Percentiles rank a stretch among this genome's conserved stretches.
These are phyloP conservation scores for Zenarchopterus dispar DNA, from an alignment of 2,797 vertebrate species.

Conservation along the genomic window DNA sequence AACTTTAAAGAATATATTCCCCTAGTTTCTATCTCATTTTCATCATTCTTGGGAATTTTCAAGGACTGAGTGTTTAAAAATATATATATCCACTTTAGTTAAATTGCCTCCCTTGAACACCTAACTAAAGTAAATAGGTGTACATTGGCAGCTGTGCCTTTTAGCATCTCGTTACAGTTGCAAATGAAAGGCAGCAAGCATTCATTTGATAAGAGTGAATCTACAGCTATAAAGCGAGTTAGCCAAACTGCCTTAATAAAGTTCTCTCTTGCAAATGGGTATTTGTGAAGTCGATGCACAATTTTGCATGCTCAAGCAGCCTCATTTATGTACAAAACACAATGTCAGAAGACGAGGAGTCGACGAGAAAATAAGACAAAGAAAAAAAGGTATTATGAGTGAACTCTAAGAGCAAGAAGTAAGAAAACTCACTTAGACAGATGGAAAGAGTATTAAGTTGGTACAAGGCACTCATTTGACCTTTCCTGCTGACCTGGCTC, in stretches of 20 bases:
- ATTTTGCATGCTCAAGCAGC: constrained; percentile 47
- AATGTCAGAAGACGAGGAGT: constrained; percentile 42
- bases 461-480: constrained; percentile 18
- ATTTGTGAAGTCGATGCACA: constrained; percentile 50
- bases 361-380: constrained; percentile 45
- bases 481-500: constrained; percentile 27
- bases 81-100: too few relatives aligned
- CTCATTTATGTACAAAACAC: constrained; percentile 59
- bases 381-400: constrained; percentile 14
- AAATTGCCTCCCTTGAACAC: not conserved
- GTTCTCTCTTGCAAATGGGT: constrained; percentile 16
- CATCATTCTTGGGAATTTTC: not conserved
- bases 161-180: constrained; percentile 38
- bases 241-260: constrained; percentile 49
- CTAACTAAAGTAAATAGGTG: constrained; percentile 17
- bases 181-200: constrained; percentile 44
- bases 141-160: constrained; percentile 40
- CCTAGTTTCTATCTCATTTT: not conserved
- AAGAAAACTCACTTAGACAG: constrained; percentile 13
- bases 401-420: constrained; percentile 6
- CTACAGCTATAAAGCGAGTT: constrained; percentile 28
- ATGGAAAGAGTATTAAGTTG: constrained; percentile 19
- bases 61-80: not conserved
- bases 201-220: constrained; percentile 48
- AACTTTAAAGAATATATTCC: constrained; percentile 30